These are phyloP conservation scores for Pelecanoides urinatrix DNA, from an alignment of 2,113 vertebrate genomes.

Conservation along the genomic window DNA sequence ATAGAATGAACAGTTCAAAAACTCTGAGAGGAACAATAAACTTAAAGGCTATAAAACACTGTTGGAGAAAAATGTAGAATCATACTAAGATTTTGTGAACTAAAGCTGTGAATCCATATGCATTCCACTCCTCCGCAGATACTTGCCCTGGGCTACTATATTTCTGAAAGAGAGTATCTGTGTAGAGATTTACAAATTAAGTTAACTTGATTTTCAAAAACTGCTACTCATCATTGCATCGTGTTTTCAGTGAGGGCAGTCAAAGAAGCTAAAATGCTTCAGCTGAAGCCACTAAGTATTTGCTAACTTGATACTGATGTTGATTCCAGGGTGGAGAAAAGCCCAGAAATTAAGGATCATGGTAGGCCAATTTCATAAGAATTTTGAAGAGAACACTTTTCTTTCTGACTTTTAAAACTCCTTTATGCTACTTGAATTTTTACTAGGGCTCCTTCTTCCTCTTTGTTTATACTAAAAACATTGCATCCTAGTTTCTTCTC, in stretches of 20 bases:
- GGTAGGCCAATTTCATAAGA: background rate
- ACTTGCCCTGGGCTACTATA: background rate
- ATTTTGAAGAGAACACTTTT: background rate
- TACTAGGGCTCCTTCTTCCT: background rate
- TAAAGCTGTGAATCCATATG: background rate
- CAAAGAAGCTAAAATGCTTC: background rate
- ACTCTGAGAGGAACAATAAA: background rate
- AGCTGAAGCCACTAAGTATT: conserved; percentile 27
- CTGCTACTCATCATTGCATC: background rate
- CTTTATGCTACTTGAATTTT: background rate
- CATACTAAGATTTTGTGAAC: background rate
- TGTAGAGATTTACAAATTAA: conserved; percentile 14
- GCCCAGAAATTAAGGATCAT: background rate
- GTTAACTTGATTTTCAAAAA: background rate
- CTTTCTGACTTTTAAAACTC: background rate
- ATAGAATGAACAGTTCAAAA: background rate
- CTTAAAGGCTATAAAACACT: background rate
- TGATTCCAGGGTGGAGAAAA: background rate
- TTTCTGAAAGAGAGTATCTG: background rate
- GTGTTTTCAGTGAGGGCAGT: background rate
- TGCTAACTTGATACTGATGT: conserved; percentile 37
- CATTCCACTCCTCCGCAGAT: background rate
- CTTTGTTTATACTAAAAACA: background rate
- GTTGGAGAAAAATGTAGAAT: background rate
- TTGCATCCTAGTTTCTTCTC: background rate